Evolutionary conservation across 2,113 vertebrate genomes (phyloP), one percentile per base, ranked within the genome.

Genomic region (Rafetus swinhoei): DNA sequence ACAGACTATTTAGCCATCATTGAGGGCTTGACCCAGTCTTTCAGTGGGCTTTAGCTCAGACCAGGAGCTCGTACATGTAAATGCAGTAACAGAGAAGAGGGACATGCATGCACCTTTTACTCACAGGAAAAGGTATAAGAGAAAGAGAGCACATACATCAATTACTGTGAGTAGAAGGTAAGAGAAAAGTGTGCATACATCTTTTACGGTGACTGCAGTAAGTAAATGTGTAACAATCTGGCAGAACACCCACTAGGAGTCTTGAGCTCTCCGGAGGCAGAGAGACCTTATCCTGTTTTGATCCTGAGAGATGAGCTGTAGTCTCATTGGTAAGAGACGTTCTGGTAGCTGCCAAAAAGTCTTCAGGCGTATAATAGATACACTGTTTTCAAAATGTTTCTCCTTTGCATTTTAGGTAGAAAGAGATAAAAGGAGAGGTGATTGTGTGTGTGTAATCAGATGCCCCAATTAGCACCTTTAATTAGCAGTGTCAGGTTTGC

Each of bases 401-500:
- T 87, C 7, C 53, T 2, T 32, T 87, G 27, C 56, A 3, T 91
- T 52, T 91, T 62, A 77, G 54, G 19, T 57, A 53, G 50, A 82
- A 24, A 0, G 1, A 88, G 3, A 81, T 53, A 79, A 90, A 62
- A n/a, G n/a, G 60, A 92, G 32, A 84, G 69, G 39, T 24, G 76
- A 9, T 35, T 77, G 27, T 76, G 72, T 89, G 60, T 72, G 83
- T 92, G 85, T 89, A 84, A 87, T 95, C 77, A 88, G 82, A 60
- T 0, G 0, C 10, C 10, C 76, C 79, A 91, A 76, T 82, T 39
- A 82, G 39, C 32, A 8, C 5, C 9, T 77, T 24, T 95, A 94
- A 95, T 93, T 89, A 22, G 13, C 76, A 82, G 74, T 72, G 62
- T 80, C 84, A 95, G 22, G 3, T 90, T 87, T 96, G 59, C 56